Base-by-base conservation (phyloP, 2,797 vertebrate species). In the Pseudochaenichthys georgianus region DNA sequence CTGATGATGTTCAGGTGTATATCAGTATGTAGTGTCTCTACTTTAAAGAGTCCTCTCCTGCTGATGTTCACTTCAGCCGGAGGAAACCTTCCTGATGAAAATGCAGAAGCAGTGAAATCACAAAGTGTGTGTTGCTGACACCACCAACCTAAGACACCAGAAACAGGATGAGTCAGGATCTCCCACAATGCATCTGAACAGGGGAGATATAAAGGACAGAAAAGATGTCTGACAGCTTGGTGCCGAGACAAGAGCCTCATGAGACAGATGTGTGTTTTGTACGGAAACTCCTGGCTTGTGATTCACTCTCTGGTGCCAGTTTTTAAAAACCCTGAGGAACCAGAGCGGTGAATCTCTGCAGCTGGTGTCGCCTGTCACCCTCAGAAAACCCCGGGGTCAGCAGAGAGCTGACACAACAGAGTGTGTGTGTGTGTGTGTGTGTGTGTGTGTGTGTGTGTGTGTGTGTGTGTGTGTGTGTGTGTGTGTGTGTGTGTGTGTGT, bases 391-490 rank as follows among this genome's bases (percentile, higher is more conserved):
- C 34, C 9, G 13, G 52, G 84, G 84, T 92, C 88, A 88, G 77
- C 80, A 71, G 50, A 48, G 76, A 78, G 80, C 45, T 57, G 72
- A 59, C 66, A 59, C 62, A 70, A 74, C 81, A 88, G 82, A 73
- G 90, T 86, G 70, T 81, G 10, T 77, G 48, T 41, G 72, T 80
- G 85, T 80, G 83, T 28, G 77, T 58, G 82, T 74, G 90, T 86
- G 70, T 83, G 10, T 77, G 48, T 41, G 72, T 80, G 85, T 80
- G 83, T 75, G 77, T 60, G 72, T 78, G 84, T 79, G 83, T 74
- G 77, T 58, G 46, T 41, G 72, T 77, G 85, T 80, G 83, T 3
- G 82, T 73, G 75, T 58, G n/a, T n/a, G n/a, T n/a, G n/a, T n/a
- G n/a, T n/a, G 82, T 74, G 90, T 86, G 70, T 81, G 10, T 77